Evolutionary conservation across 1,140 invertebrate species (phyloP).

Genomic region (Papilio polyxenes): DNA sequence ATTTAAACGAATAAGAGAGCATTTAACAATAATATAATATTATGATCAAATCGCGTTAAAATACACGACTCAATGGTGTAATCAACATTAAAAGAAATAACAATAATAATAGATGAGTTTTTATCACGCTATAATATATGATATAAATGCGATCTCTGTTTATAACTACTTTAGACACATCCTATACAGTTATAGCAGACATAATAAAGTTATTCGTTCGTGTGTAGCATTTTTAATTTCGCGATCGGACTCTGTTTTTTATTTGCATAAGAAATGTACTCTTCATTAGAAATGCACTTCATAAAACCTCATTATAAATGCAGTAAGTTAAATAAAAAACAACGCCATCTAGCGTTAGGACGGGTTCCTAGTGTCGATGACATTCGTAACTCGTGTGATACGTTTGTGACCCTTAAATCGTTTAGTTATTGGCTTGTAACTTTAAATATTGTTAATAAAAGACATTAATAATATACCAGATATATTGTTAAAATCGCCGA

Average conservation of each 20-base stretch:
- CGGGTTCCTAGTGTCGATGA: slow-evolving; percentile 16
- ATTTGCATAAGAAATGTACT: slow-evolving; percentile 42
- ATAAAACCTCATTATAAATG: slow-evolving; percentile 24
- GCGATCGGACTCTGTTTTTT: slow-evolving; percentile 25
- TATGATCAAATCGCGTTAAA: too few relatives aligned
- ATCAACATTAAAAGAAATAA: neutral
- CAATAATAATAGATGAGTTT: neutral
- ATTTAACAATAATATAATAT: too few relatives aligned
- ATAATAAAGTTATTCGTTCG: slow-evolving; percentile 35
- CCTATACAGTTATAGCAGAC: slow-evolving; percentile 31
- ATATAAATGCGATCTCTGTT: slow-evolving; percentile 16
- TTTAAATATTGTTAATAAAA: too few relatives aligned
- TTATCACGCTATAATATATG: neutral
- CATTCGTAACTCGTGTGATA: neutral
- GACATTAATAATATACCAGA: too few relatives aligned
- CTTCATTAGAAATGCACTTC: slow-evolving; percentile 26
- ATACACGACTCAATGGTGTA: neutral
- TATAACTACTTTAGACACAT: slow-evolving; percentile 1
- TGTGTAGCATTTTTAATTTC: slow-evolving; percentile 41
- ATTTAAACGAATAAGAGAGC: too few relatives aligned
- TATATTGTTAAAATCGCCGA: too few relatives aligned
- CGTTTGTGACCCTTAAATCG: neutral
- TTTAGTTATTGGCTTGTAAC: too few relatives aligned
- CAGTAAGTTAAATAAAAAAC: slow-evolving; percentile 10
- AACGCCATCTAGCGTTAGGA: slow-evolving; percentile 14